Percentiles rank a stretch among this genome's conserved stretches.
Conservation (phyloP, 2,888 invertebrate genomes). For the Tinea trinotella region DNA sequence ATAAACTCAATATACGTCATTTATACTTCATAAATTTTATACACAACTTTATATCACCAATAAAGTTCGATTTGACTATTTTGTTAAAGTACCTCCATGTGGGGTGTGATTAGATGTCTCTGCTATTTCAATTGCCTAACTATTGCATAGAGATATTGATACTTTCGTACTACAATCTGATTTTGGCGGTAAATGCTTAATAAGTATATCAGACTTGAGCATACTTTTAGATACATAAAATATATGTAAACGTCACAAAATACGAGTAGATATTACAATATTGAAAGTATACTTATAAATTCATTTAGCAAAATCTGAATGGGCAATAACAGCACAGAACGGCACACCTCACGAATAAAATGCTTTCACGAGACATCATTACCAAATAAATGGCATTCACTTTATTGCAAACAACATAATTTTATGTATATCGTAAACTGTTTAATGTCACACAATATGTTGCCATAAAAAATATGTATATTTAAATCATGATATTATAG, state of each 20-base stretch:
- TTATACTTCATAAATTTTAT: slow-evolving; percentile 70
- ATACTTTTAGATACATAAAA: too few relatives aligned
- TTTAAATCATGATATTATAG: neutral
- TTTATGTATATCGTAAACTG: neutral
- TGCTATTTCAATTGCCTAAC: too few relatives aligned
- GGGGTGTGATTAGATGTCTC: slow-evolving; percentile 4
- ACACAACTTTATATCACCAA: slow-evolving; percentile 64
- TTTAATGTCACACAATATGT: neutral
- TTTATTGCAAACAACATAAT: neutral
- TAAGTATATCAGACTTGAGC: too few relatives aligned
- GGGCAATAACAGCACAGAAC: neutral
- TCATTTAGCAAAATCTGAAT: neutral
- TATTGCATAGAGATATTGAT: too few relatives aligned
- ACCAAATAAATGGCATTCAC: neutral
- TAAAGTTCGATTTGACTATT: slow-evolving; percentile 64
- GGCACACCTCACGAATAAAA: neutral
- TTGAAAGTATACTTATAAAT: neutral
- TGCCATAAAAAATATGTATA: neutral
- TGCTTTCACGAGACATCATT: neutral
- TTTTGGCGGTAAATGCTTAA: too few relatives aligned
- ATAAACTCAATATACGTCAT: slow-evolving; percentile 31
- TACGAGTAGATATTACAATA: too few relatives aligned
- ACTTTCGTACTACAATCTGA: too few relatives aligned
- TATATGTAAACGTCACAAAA: too few relatives aligned
- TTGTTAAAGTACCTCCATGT: slow-evolving; percentile 29